Base-by-base conservation (phyloP, 2,113 vertebrate species). In the Plecturocebus donacophilus region DNA sequence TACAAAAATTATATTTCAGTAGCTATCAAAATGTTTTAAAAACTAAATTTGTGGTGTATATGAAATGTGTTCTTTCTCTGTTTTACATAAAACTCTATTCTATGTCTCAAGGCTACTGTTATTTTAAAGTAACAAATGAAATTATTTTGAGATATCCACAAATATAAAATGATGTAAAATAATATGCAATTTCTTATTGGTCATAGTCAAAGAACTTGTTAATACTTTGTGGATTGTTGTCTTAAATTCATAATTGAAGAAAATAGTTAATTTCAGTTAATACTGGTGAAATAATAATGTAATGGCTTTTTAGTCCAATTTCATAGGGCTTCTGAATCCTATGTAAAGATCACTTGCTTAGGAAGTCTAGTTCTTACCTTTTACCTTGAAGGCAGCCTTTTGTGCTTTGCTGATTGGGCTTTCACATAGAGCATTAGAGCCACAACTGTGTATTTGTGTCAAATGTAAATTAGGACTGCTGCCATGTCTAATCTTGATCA, bases 261-360 rank as follows among this genome's bases (percentile, higher is more conserved):
- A 95, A 93, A 91, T 45, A 70, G 38, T 85, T 86, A n/a, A 47
- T 79, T 92, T 95, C 35, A 75, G 35, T 85, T 64, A 58, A 85
- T 95, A 49, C 92, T 94, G 77, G 9, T 94, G 16, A 86, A 90
- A 47, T 90, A 52, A 54, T 81, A 85, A 82, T 82, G 70, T 38
- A 87, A 75, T 38, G 27, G 9, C 66, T 81, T 95, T 75, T 40
- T 58, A 49, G 82, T 94, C 17, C 58, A 91, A 76, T 96, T 94
- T 81, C 35, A 68, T 49, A 71, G 13, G 16, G 58, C 30, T 2
- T 96, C 25, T 40, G 58, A 95, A 84, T 81, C 91, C 73, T 88
- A 35, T 71, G 42, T 40, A 95, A 52, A 42, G 17, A 81, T 90
- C 19, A 40, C 20, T 93, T 88, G 56, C 45, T 93, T 47, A 56